Conservation (phyloP, 2,888 invertebrate genomes). For the Chouioia cunea region DNA sequence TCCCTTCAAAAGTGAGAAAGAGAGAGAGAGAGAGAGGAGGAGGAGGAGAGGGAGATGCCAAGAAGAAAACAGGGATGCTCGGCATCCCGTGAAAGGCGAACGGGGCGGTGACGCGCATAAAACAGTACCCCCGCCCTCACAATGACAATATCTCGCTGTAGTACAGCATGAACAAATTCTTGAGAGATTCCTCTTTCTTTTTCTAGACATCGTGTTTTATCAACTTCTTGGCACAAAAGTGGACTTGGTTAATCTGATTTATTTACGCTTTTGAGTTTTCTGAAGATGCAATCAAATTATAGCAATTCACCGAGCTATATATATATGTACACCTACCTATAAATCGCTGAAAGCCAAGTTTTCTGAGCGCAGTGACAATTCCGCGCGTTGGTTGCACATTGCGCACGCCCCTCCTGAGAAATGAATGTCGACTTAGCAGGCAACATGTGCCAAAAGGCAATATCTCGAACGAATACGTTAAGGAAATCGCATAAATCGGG, state of each 20-base stretch:
- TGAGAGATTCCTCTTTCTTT: neutral
- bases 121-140: slow-evolving; percentile 52
- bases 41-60: too few species aligned
- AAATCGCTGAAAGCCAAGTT: too few species aligned
- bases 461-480: slow-evolving; percentile 61
- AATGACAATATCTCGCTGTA: slow-evolving; percentile 10
- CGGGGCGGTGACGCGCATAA: slow-evolving; percentile 65
- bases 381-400: too few species aligned
- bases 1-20: slow-evolving; percentile 46
- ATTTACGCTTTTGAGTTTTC: too few species aligned
- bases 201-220: too few species aligned
- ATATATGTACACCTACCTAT: too few species aligned
- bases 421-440: slow-evolving; percentile 55
- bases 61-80: slow-evolving; percentile 57
- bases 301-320: too few species aligned
- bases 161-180: slow-evolving; percentile 29
- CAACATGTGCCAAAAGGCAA: slow-evolving; percentile 60
- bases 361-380: too few species aligned
- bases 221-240: too few species aligned
- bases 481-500: slow-evolving; percentile 61
- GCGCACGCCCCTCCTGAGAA: slow-evolving; percentile 40
- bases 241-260: too few species aligned
- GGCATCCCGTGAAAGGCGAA: slow-evolving; percentile 66
- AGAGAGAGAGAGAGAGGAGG: slow-evolving; percentile 50
- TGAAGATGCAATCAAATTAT: too few species aligned